These are phyloP conservation scores for Dicranocentrus wangi DNA, from an alignment of 2,888 invertebrate genomes.

Conservation along the genomic window DNA sequence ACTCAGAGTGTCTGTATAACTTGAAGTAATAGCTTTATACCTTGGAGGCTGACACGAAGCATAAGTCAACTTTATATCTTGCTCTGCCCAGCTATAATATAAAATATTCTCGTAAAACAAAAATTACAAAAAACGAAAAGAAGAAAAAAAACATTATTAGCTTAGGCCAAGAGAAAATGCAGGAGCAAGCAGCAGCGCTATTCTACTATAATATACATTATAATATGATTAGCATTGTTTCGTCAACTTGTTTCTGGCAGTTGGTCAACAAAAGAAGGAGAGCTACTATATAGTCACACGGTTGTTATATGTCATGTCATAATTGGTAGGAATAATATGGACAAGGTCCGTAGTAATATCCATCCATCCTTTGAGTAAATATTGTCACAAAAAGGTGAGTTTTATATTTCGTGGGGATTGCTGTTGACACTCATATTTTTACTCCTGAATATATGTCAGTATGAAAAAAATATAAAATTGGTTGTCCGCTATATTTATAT, in stretches of 20 bases:
- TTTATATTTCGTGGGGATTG: neutral
- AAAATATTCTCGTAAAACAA: slow-evolving; percentile 26
- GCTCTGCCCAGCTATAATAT: neutral
- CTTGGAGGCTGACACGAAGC: slow-evolving; percentile 42
- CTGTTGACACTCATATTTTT: slow-evolving; percentile 12
- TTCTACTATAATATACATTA: neutral
- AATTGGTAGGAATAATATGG: slow-evolving; percentile 8
- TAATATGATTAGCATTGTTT: slow-evolving; percentile 13
- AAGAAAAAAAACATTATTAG: no score
- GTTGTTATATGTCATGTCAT: slow-evolving; percentile 23
- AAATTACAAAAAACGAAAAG: no score
- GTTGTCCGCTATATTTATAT: neutral
- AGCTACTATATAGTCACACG: neutral
- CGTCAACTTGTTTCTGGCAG: slow-evolving; percentile 31
- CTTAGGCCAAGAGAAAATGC: neutral
- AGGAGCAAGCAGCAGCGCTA: neutral
- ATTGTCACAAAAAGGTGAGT: slow-evolving; percentile 26
- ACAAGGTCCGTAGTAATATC: no score
- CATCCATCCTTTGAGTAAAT: no score
- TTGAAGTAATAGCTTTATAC: slow-evolving; percentile 39
- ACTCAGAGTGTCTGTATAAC: neutral
- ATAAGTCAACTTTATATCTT: slow-evolving; percentile 41
- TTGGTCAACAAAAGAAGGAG: slow-evolving; percentile 15
- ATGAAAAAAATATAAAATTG: neutral
- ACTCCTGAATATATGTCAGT: neutral